phyloP scores from a whole-genome alignment of 2,113 vertebrate genomes.

The Microcebus murinus region DNA sequence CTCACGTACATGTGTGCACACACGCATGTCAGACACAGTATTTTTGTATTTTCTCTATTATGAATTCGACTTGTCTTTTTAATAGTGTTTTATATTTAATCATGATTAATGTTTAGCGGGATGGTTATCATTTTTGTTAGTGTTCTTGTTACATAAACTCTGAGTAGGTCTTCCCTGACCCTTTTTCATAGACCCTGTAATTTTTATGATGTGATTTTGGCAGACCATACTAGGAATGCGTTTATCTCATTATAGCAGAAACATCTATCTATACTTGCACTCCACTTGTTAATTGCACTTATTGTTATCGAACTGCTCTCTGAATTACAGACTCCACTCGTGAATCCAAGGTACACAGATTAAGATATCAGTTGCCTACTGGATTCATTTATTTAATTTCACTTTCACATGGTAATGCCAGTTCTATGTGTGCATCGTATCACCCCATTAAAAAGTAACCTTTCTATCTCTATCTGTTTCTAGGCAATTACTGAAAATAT shows the following conservation, averaged over 20 bases:
- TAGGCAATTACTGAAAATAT: not conserved
- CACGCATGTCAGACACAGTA: not conserved
- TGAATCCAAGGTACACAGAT: not conserved
- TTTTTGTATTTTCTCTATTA: not conserved
- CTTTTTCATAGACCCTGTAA: not conserved
- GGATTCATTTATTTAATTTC: not conserved
- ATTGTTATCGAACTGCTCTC: not conserved
- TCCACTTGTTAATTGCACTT: not conserved
- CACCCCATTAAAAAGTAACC: not conserved
- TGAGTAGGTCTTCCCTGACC: not conserved
- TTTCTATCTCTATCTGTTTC: not conserved
- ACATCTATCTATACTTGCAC: too few species aligned
- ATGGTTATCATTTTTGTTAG: not conserved
- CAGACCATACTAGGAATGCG: not conserved
- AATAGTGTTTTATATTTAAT: not conserved
- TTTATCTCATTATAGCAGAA: not conserved
- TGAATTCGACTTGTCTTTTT: not conserved
- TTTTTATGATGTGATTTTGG: not conserved
- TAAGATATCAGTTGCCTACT: not conserved
- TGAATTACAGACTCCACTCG: not conserved
- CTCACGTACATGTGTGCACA: not conserved
- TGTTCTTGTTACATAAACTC: not conserved
- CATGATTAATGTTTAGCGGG: not conserved
- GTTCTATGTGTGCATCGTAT: rapidly evolving
- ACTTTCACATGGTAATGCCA: not conserved